A percentile compares a stretch with the other conserved stretches of the same genome.
phyloP scores from a whole-genome alignment of 2,888 invertebrate genomes.

The Drosophila longiperda region DNA sequence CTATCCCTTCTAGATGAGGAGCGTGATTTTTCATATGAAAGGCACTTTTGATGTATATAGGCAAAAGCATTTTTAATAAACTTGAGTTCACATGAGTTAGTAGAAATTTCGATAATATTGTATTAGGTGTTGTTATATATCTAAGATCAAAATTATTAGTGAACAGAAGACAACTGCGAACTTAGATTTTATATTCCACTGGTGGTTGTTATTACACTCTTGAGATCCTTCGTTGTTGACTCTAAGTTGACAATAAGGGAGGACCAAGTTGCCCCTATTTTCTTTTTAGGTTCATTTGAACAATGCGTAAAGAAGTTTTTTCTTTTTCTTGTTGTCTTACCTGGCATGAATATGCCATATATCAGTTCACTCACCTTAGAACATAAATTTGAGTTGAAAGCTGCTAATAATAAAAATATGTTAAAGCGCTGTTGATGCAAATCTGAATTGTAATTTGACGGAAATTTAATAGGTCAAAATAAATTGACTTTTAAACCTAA shows the following conservation, averaged over 20 bases:
- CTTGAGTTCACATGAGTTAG: background rate
- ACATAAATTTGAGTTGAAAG: background rate
- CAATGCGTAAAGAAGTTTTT: constrained; percentile 13
- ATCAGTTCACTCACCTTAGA: constrained; percentile 65
- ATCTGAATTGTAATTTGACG: background rate
- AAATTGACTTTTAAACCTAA: background rate
- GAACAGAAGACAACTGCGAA: background rate
- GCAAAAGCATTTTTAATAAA: background rate
- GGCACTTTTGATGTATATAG: background rate
- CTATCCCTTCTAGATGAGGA: constrained; percentile 46
- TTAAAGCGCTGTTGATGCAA: background rate
- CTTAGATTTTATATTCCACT: background rate
- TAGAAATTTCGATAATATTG: background rate
- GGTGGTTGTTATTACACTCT: constrained; percentile 8
- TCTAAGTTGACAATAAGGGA: constrained; percentile 50
- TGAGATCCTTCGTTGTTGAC: constrained; percentile 17
- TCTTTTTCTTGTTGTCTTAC: constrained; percentile 37
- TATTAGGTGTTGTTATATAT: constrained; percentile 6
- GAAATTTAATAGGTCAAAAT: background rate
- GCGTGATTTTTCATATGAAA: constrained; percentile 63
- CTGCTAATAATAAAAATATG: background rate
- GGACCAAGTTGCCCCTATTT: constrained; percentile 17
- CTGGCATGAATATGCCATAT: constrained; percentile 43
- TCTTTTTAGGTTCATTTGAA: constrained; percentile 2
- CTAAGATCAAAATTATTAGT: background rate